Evolutionary conservation across 2,797 vertebrate genomes (phyloP).

Genomic region (Mormyrus proboscirostris): DNA sequence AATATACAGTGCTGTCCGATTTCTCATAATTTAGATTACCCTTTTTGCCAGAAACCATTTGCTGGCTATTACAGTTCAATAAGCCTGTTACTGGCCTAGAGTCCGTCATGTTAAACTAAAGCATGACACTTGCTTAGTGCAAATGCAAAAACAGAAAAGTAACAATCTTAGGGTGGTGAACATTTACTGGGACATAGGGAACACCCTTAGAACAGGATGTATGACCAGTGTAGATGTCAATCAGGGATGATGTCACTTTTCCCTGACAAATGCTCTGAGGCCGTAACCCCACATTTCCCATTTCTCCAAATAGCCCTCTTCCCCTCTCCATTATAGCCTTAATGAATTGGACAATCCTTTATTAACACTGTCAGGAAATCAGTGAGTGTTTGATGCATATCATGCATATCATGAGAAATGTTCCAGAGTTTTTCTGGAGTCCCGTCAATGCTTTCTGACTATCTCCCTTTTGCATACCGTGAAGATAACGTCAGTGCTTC

Average conservation of each 20-base stretch:
- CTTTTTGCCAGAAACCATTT: background rate
- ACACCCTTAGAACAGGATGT: background rate
- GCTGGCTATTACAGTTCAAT: background rate
- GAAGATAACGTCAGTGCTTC: background rate
- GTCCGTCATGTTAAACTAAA: background rate
- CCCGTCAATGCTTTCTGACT: background rate
- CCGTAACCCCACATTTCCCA: slow-evolving; percentile 22
- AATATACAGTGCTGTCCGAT: background rate
- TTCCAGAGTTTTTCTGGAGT: background rate
- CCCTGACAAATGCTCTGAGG: slow-evolving; percentile 23
- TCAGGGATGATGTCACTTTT: slow-evolving; percentile 24
- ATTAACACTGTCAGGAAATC: background rate
- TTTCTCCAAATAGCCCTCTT: background rate
- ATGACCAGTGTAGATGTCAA: slow-evolving; percentile 25
- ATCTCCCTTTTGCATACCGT: background rate
- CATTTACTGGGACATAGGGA: slow-evolving; percentile 16
- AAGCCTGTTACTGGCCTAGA: background rate
- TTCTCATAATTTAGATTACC: background rate
- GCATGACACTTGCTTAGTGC: background rate
- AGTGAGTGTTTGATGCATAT: background rate
- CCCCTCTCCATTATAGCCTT: slow-evolving; percentile 6
- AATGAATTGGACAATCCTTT: background rate
- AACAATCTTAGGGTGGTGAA: slow-evolving; percentile 8
- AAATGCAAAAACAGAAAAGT: background rate
- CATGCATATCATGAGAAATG: background rate